Percentiles rank a stretch among this genome's conserved stretches.
Evolutionary conservation across 2,888 invertebrate genomes (phyloP).

Genomic region (Drosophila anomalata): DNA sequence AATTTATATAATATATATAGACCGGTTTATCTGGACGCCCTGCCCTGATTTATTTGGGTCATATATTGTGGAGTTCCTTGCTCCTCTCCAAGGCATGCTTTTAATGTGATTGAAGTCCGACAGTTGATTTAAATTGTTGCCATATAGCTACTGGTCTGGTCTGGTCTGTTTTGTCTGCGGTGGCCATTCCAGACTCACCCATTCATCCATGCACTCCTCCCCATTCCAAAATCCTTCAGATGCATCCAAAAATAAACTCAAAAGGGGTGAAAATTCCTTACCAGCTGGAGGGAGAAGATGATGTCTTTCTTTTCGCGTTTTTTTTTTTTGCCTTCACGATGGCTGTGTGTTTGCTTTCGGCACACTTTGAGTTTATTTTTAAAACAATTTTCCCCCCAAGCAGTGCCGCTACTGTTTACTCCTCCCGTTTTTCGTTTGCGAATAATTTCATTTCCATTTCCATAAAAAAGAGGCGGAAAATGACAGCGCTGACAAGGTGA

Average conservation of each 20-base stretch:
- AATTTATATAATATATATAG: slow-evolving; percentile 1
- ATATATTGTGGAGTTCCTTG: slow-evolving; percentile 29
- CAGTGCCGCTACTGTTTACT: neutral
- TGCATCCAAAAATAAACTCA: slow-evolving; percentile 38
- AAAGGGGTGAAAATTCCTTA: slow-evolving; percentile 40
- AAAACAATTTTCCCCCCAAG: slow-evolving; percentile 33
- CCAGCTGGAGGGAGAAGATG: slow-evolving; percentile 22
- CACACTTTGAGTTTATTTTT: slow-evolving; percentile 72
- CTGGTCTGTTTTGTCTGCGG: slow-evolving; percentile 21
- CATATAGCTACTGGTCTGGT: slow-evolving; percentile 18
- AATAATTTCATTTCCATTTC: slow-evolving; percentile 18
- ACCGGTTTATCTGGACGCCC: slow-evolving; percentile 44
- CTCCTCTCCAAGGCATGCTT: slow-evolving; percentile 33
- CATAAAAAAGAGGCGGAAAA: slow-evolving; percentile 37
- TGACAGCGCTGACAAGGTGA: slow-evolving; percentile 39
- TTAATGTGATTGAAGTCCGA: slow-evolving; percentile 68
- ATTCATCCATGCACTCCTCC: neutral
- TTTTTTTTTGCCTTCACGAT: slow-evolving; percentile 32
- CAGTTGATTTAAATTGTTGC: slow-evolving; percentile 66
- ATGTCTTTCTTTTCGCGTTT: slow-evolving; percentile 26
- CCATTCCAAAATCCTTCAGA: slow-evolving; percentile 14
- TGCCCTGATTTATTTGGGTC: slow-evolving; percentile 51
- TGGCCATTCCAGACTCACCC: slow-evolving; percentile 3
- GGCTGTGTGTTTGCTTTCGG: slow-evolving; percentile 42
- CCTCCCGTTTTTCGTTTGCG: slow-evolving; percentile 21